Evolutionary conservation across 92 coral and sea anemone genomes (phyloP).

Genomic region (Siderastrea radians): DNA sequence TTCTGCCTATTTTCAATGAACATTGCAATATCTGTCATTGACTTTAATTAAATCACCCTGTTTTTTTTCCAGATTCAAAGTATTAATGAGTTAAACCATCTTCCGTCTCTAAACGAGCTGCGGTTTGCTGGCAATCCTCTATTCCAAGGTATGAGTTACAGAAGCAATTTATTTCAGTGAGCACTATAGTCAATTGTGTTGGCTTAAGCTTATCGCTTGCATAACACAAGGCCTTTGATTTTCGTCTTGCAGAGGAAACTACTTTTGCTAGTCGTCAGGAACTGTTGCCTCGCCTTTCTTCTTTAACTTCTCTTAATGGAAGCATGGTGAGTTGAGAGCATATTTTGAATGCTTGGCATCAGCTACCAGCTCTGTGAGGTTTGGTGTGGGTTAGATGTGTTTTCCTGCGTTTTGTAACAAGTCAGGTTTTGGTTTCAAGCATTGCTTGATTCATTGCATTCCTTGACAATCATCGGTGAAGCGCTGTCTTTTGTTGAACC

Average conservation of each 20-base stretch:
- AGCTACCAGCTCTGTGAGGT: too few relatives aligned
- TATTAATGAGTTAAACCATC: constrained; percentile 80
- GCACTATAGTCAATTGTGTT: neutral
- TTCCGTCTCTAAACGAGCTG: constrained; percentile 66
- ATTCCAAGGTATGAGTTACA: constrained; percentile 69
- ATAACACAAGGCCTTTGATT: neutral
- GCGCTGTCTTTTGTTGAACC: too few relatives aligned
- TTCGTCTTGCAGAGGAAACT: constrained; percentile 65
- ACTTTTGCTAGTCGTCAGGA: constrained; percentile 86
- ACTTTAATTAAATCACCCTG: neutral
- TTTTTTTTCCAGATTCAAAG: constrained; percentile 69
- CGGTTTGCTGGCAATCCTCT: constrained; percentile 80
- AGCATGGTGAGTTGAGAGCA: constrained; percentile 71
- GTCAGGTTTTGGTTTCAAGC: too few relatives aligned
- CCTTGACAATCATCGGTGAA: too few relatives aligned
- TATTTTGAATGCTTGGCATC: neutral
- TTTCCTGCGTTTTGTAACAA: too few relatives aligned
- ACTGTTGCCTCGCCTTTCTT: constrained; percentile 86
- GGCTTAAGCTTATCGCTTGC: neutral
- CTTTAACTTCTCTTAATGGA: constrained; percentile 74
- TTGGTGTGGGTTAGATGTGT: too few relatives aligned
- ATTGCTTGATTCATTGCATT: too few relatives aligned
- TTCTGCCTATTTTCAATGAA: too few relatives aligned
- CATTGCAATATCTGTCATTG: too few relatives aligned
- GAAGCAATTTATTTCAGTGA: neutral